Base-by-base conservation (phyloP, 2,888 invertebrate genomes). In the Sphecodes monilicornis region DNA sequence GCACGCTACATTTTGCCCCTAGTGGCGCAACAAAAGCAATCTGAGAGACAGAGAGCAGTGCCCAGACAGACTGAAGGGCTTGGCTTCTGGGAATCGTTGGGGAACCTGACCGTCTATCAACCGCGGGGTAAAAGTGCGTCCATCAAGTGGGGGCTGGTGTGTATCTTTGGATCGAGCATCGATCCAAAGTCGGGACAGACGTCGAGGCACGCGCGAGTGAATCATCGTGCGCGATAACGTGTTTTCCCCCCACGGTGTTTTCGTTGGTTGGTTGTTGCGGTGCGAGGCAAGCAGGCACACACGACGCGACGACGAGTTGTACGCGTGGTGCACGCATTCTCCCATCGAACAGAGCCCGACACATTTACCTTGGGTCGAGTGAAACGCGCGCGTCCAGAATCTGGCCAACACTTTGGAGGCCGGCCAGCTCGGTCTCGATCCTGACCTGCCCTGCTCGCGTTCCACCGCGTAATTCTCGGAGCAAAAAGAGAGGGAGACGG, bases 401-500 rank as follows among this genome's bases (percentile, higher is more conserved):
- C 84, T 84, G 89, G 76, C 73, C 79, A 81, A 75, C 87, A 80
- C 88, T 88, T 90, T 90, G 90, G 90, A 91, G 80, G 57, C 54
- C 71, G 75, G 88, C 90, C 90, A 90, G 86, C 73, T 71, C 26
- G 84, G 76, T 80, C 83, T 76, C 87, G 85, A 85, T 91, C 84
- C 86, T 86, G 90, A 86, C 83, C 87, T 85, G 83, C 73, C 82
- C 88, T 46, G 76, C 81, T 81, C 77, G 72, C 86, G 82, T 89
- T 80, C 82, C 90, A 22, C 73, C 80, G 84, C 68, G 69, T 80
- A 69, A 82, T 76, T 82, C 70, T 57, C 80, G 43, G 43, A 66
- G 82, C 10, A 36, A 76, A 81, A 73, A 71, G 74, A 76, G 26
- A 43, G 22, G 8, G 64, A n/a, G 22, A 78, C 29, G 68, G 36